Base-by-base conservation (phyloP, 2,113 vertebrate genomes). In the Dipodomys merriami region DNA sequence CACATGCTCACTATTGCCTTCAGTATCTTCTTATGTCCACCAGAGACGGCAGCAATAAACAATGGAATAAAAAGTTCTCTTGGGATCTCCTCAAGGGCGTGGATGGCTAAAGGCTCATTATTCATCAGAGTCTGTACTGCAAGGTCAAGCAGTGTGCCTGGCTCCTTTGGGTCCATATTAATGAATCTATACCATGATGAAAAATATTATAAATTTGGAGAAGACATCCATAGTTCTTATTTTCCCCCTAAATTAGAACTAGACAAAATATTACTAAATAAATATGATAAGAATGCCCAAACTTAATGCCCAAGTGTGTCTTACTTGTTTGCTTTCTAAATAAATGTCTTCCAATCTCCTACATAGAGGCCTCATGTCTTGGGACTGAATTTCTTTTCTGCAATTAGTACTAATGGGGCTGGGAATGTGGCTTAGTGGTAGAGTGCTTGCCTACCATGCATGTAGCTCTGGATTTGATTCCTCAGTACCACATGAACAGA, bases 1-100 rank as follows among this genome's bases (percentile, higher is more conserved):
- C 94, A 95, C 79, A 68, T 25, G 20, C 9, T 86, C 81, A 95
- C 71, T 39, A 92, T 83, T 87, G 57, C 72, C 62, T 82, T 93
- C 68, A 93, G 46, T 16, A 71, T 73, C 19, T 74, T 77, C 87
- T 78, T 89, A 80, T 60, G 76, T 9, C 69, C 69, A 57, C 85
- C 92, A 27, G 30, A 35, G 57, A 89, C 92, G 64, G 86, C 86
- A 73, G 71, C 5, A 23, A 20, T 35, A 33, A 94, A 92, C n/a
- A 95, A 23, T 67, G 86, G 76, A 83, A 92, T 29, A 67, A 89
- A 92, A n/a, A 95, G 69, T 4, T 19, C 76, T 53, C 82, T 67
- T 78, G 92, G 89, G 44, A 95, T 67, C 23, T 86, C 81, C 16
- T 82, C 33, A 23, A 95, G 53, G 8, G 89, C 81, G 2, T 82